A percentile compares a stretch with the other conserved stretches of the same genome.
Evolutionary conservation across 2,888 invertebrate genomes (phyloP).

Genomic region (Patella ulyssiponensis): DNA sequence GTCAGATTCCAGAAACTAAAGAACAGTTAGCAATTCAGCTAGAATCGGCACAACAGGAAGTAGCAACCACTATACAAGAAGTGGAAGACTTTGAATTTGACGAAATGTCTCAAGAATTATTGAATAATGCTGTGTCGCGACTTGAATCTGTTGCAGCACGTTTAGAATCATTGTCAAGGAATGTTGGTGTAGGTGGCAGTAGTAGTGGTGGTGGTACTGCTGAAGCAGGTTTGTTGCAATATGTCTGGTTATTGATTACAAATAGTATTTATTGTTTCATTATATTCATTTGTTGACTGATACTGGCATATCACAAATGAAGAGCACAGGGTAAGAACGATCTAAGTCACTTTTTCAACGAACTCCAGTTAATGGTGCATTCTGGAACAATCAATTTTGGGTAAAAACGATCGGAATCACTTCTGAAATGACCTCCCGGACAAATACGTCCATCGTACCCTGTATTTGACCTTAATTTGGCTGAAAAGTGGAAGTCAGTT

Average conservation of each 20-base stretch:
- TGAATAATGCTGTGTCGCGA: constrained; percentile 81
- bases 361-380: too few relatives aligned
- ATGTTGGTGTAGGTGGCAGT: constrained; percentile 24
- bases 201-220: constrained; percentile 22
- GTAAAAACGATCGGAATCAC: too few relatives aligned
- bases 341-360: too few relatives aligned
- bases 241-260: background rate
- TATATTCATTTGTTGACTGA: too few relatives aligned
- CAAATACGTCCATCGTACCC: too few relatives aligned
- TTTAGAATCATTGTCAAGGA: constrained; percentile 73
- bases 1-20: background rate
- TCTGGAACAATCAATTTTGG: too few relatives aligned
- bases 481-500: too few relatives aligned
- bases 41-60: constrained; percentile 34
- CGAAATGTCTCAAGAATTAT: constrained; percentile 72
- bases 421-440: too few relatives aligned
- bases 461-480: too few relatives aligned
- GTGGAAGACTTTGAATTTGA: constrained; percentile 30
- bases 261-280: background rate
- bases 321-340: too few relatives aligned
- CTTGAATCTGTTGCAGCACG: constrained; percentile 83
- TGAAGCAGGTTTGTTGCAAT: constrained; percentile 31
- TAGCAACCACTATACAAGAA: constrained; percentile 38
- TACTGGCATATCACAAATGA: too few relatives aligned
- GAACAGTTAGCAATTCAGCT: constrained; percentile 19